A percentile compares a stretch with the other conserved stretches of the same genome.
These are phyloP conservation scores for Siniperca undulata DNA, from an alignment of 2,797 vertebrate genomes.

Conservation along the genomic window DNA sequence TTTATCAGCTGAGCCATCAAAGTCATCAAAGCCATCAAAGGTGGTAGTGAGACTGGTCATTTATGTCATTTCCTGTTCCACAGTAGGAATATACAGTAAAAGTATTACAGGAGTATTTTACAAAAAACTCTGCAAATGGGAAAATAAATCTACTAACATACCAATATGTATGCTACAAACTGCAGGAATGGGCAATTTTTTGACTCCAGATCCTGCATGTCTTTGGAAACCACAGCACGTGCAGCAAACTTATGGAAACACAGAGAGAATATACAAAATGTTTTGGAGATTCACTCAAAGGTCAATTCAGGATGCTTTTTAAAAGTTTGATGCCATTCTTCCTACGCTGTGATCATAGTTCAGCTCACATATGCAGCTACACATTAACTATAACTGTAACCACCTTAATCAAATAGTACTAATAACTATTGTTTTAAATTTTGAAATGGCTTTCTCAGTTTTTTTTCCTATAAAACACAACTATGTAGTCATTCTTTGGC, in stretches of 20 bases:
- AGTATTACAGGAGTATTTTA: not conserved
- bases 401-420: not conserved
- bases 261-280: not conserved
- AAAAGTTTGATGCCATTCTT: not conserved
- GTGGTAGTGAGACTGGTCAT: slow-evolving; percentile 20
- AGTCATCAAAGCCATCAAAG: slow-evolving; percentile 54
- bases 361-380: not conserved
- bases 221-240: not conserved
- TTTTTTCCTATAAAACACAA: not conserved
- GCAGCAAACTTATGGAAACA: not conserved
- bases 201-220: not conserved
- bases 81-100: not conserved
- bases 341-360: not conserved
- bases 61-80: slow-evolving; percentile 41
- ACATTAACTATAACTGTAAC: not conserved
- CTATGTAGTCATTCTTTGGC: not conserved
- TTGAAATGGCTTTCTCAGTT: not conserved
- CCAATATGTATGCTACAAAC: not conserved
- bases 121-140: not conserved
- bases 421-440: not conserved
- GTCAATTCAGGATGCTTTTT: not conserved
- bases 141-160: not conserved
- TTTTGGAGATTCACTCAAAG: not conserved
- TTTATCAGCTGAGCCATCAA: slow-evolving; percentile 55
- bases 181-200: not conserved